A percentile compares a stretch with the other conserved stretches of the same genome.
phyloP scores from a whole-genome alignment of 1,140 invertebrate genomes.

The Lordiphosa clarofinis region DNA sequence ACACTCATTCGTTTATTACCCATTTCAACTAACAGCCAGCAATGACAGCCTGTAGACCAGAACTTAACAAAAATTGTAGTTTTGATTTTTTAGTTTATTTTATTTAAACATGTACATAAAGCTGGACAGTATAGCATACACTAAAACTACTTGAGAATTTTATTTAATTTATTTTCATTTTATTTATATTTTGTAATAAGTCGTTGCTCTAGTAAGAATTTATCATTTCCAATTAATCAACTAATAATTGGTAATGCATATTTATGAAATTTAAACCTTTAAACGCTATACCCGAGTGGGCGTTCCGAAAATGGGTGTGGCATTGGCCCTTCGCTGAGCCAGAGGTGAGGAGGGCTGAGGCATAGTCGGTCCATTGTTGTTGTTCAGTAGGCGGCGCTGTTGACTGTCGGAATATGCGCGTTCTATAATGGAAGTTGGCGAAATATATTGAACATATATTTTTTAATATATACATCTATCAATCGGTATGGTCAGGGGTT shows the following conservation, averaged over 20 bases:
- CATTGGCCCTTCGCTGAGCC: constrained; percentile 53
- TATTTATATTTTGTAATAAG: constrained; percentile 28
- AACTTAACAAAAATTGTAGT: background rate
- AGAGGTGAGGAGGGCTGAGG: constrained; percentile 63
- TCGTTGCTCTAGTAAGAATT: constrained; percentile 17
- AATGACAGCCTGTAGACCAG: no score
- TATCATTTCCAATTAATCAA: constrained; percentile 24
- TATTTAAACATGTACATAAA: constrained; percentile 70
- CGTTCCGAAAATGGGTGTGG: constrained; percentile 60
- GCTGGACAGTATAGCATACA: constrained; percentile 68
- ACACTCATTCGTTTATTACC: no score
- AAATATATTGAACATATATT: constrained; percentile 16
- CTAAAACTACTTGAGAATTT: constrained; percentile 60
- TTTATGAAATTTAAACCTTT: constrained; percentile 60
- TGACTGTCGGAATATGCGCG: constrained; percentile 77
- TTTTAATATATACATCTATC: constrained; percentile 20
- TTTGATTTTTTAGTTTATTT: constrained; percentile 36
- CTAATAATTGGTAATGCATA: constrained; percentile 49
- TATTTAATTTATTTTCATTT: constrained; percentile 22
- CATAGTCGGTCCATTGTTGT: constrained; percentile 62
- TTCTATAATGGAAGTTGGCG: constrained; percentile 46
- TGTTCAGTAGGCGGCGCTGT: constrained; percentile 61
- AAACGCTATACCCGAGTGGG: constrained; percentile 73
- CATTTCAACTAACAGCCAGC: no score
- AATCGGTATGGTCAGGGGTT: constrained; percentile 6